phyloP scores from a whole-genome alignment of 2,797 vertebrate genomes.

The Malurus leucopterus region DNA sequence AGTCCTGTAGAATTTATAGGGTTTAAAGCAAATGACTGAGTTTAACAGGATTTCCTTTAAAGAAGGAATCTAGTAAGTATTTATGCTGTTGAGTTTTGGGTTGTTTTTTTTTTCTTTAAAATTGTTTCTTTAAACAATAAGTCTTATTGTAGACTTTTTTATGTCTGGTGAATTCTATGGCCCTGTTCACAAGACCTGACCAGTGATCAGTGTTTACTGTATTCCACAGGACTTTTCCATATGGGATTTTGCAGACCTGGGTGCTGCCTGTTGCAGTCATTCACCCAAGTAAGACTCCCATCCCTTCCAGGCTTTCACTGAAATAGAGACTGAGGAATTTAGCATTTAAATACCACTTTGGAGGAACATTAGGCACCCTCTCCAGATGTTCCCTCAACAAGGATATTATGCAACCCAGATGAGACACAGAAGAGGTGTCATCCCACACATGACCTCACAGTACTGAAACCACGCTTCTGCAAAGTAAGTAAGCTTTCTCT shows the following conservation, averaged over 20 bases:
- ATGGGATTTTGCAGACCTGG: background rate
- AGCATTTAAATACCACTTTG: background rate
- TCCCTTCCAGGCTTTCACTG: background rate
- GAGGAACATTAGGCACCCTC: background rate
- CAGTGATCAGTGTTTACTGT: background rate
- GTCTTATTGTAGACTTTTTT: background rate
- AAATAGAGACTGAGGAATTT: background rate
- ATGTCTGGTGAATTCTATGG: background rate
- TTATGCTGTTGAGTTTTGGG: background rate
- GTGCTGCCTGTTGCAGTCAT: background rate
- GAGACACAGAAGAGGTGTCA: background rate
- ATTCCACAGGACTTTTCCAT: background rate
- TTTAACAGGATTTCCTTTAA: background rate
- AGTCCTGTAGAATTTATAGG: background rate
- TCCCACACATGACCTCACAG: background rate
- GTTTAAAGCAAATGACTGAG: background rate
- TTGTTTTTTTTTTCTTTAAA: background rate
- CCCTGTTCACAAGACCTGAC: background rate
- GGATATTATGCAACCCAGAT: background rate
- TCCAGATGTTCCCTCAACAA: background rate
- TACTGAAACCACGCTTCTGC: background rate
- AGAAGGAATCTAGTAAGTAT: background rate
- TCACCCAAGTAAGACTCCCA: background rate
- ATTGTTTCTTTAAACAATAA: too few relatives aligned
- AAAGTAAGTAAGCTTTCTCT: background rate